Base-by-base conservation (phyloP, 2,888 invertebrate species). In the Temnothorax unifasciatus region DNA sequence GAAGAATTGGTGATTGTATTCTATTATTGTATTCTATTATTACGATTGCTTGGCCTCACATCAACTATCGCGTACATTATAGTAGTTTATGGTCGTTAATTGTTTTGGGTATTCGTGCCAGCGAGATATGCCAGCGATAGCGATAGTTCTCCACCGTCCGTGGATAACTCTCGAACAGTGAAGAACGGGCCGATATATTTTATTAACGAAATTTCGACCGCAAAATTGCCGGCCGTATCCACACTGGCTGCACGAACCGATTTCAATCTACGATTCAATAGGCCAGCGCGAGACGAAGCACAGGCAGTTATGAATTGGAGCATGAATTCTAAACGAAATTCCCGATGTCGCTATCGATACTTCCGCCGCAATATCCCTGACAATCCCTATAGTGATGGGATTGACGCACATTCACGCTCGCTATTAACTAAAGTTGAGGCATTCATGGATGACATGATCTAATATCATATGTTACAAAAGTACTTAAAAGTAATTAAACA, bases 311-410 rank as follows among this genome's bases (percentile, higher is more conserved):
- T 83, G 85, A 86, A 89, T 84, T 87, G 83, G 84, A 82, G 83
- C 87, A 87, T 87, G 84, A 86, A 86, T 89, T 59, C 73, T 77
- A 85, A 87, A 64, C 54, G 87, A 85, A 85, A 59, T 54, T 74
- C 41, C 44, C 52, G 44, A 68, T 86, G 73, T 75, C 54, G n/a
- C 75, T 71, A 84, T 87, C 84, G 84, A 83, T 74, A 76, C 54
- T 73, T 38, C 54, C 41, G 63, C 64, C 57, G 74, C 38, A 34
- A 59, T 64, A 44, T 29, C 47, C 57, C 25, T 61, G 59, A 47
- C 59, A 47, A 59, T 69, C 47, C 21, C 13, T 18, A 15, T 47
- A 61, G 47, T 29, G 38, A 64, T 52, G 29, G 25, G 29, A 54
- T 64, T 63, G 41, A 54, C 41, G 52, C 52, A 34, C 34, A 54